phyloP scores from a whole-genome alignment of 2,888 invertebrate genomes.

The Pimpla rufipes region DNA sequence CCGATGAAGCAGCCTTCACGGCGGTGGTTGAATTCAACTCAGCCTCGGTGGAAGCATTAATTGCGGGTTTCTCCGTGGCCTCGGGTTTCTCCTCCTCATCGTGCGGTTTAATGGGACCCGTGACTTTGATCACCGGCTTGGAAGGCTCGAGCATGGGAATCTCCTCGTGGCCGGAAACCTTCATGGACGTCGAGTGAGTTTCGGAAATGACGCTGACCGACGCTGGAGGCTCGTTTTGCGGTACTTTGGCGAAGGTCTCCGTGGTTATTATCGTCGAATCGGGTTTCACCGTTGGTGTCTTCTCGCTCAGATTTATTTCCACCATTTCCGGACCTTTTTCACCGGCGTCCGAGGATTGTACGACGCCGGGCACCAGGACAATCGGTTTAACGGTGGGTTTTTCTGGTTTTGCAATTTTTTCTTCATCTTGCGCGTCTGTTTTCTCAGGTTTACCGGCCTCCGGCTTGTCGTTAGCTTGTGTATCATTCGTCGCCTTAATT shows the following conservation, averaged over 20 bases:
- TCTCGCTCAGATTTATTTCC: conserved; percentile 56
- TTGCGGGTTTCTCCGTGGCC: conserved; percentile 44
- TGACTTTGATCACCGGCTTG: conserved; percentile 29
- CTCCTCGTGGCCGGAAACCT: conserved; percentile 72
- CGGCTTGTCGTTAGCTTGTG: conserved; percentile 4
- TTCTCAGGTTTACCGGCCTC: conserved; percentile 11
- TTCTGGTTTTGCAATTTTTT: conserved; percentile 30
- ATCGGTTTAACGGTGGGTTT: conserved; percentile 27
- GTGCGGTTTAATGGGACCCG: not conserved
- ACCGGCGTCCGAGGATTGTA: conserved; percentile 7
- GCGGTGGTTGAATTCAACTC: conserved; percentile 46
- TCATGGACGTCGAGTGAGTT: conserved; percentile 75
- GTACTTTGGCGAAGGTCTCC: conserved; percentile 15
- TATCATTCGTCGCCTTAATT: conserved; percentile 40
- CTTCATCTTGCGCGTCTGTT: not conserved
- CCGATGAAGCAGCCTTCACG: conserved; percentile 17
- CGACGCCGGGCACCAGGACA: not conserved
- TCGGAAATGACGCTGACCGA: conserved; percentile 67
- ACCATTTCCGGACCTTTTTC: conserved; percentile 55
- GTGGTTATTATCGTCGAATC: conserved; percentile 34
- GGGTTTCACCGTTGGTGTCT: conserved; percentile 35
- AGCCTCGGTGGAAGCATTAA: conserved; percentile 3
- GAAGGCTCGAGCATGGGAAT: conserved; percentile 66
- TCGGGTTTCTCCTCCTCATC: conserved; percentile 34
- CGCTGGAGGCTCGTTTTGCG: conserved; percentile 53